Evolutionary conservation across 2,113 vertebrate genomes (phyloP).

Genomic region (Cyanoderma ruficeps): DNA sequence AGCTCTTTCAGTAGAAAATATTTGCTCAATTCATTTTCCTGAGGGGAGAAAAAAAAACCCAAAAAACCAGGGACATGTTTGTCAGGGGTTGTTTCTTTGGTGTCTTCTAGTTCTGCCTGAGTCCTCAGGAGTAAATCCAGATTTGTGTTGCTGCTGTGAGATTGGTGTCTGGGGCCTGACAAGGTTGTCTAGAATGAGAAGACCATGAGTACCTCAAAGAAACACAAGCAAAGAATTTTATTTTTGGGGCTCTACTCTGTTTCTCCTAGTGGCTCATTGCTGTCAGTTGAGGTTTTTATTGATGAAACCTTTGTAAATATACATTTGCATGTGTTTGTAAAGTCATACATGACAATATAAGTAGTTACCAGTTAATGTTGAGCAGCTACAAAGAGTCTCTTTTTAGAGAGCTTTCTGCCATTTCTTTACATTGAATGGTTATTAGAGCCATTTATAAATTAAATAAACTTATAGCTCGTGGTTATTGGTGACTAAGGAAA

Average conservation of each 20-base stretch:
- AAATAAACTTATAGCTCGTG: neutral
- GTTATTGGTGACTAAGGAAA: neutral
- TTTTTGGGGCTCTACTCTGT: neutral
- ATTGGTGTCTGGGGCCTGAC: neutral
- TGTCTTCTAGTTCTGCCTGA: neutral
- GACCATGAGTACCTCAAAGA: neutral
- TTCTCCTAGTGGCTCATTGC: neutral
- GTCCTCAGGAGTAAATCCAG: neutral
- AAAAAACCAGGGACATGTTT: accelerated
- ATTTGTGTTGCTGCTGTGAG: neutral
- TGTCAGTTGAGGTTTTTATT: neutral
- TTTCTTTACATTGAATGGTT: neutral
- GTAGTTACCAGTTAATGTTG: neutral
- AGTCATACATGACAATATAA: neutral
- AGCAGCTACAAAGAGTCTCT: neutral
- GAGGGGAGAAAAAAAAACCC: accelerated
- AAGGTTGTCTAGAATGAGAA: neutral
- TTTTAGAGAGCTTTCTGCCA: neutral
- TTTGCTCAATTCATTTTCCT: neutral
- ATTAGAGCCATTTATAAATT: neutral
- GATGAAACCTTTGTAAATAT: neutral
- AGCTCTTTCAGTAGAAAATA: neutral
- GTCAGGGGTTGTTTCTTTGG: neutral
- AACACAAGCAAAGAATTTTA: neutral
- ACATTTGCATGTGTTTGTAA: neutral